Conservation (phyloP, 2,113 vertebrate species). For the Dipodomys merriami region DNA sequence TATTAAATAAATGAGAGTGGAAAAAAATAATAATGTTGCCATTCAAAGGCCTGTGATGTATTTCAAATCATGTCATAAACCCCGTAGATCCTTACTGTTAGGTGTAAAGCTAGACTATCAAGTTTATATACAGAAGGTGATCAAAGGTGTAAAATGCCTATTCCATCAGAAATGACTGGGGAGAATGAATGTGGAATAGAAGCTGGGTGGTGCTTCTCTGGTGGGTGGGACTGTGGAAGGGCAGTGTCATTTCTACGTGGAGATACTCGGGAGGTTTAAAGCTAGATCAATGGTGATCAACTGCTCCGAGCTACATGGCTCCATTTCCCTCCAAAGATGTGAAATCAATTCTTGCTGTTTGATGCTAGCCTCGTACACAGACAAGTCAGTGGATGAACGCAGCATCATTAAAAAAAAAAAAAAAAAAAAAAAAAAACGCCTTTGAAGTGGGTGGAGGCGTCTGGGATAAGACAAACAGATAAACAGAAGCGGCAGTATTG, state of each 20-base stretch:
- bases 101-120: slow-evolving; percentile 18
- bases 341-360: neutral
- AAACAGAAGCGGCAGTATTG: neutral
- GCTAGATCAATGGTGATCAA: neutral
- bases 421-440: no score
- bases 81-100: neutral
- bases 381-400: neutral
- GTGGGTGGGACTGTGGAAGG: neutral
- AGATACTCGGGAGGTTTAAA: neutral
- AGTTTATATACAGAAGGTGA: slow-evolving; percentile 6
- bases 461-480: neutral
- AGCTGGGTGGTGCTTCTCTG: neutral
- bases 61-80: slow-evolving; percentile 34
- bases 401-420: no score
- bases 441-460: neutral
- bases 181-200: neutral
- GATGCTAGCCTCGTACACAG: neutral
- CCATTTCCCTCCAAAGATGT: neutral
- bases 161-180: neutral
- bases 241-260: neutral
- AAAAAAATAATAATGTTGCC: neutral
- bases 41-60: slow-evolving; percentile 21
- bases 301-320: neutral
- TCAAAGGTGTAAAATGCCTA: neutral
- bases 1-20: slow-evolving; percentile 22